A percentile compares a stretch with the other conserved stretches of the same genome.
Evolutionary conservation across 2,888 invertebrate species (phyloP).

Genomic region (Bruchidius siliquastri): DNA sequence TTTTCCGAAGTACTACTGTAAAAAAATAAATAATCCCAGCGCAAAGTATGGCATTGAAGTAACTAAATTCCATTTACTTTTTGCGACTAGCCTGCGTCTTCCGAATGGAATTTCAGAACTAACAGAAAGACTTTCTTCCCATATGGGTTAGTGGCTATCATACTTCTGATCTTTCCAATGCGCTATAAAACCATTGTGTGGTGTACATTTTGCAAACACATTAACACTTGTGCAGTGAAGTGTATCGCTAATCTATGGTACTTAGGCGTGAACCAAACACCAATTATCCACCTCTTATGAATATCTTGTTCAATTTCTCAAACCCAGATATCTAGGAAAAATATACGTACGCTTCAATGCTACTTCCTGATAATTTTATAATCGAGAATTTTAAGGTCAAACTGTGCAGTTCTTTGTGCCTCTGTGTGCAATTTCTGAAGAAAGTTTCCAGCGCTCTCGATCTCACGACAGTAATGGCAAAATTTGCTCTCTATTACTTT

Average conservation of each 20-base stretch:
- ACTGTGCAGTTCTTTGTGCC: neutral
- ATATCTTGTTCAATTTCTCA: neutral
- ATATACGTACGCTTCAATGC: neutral
- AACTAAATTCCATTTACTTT: too few species aligned
- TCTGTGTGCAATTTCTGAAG: neutral
- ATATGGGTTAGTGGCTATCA: neutral
- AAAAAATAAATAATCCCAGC: too few species aligned
- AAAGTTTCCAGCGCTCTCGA: neutral
- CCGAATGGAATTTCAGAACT: neutral
- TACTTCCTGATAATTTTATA: neutral
- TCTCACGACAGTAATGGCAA: neutral
- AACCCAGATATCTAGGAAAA: neutral
- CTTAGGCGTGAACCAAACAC: neutral
- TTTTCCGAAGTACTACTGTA: too few species aligned
- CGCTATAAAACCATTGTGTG: neutral
- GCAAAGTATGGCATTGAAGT: too few species aligned
- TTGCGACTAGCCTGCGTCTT: too few species aligned
- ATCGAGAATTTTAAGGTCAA: neutral
- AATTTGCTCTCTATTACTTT: neutral
- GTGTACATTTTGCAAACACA: neutral
- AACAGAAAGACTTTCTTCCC: neutral
- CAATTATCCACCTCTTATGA: neutral
- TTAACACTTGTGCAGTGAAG: neutral
- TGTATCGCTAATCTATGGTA: neutral
- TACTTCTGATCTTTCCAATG: neutral